phyloP scores from a whole-genome alignment of 1,140 invertebrate genomes.

The Pemphigus obesinymphae region DNA sequence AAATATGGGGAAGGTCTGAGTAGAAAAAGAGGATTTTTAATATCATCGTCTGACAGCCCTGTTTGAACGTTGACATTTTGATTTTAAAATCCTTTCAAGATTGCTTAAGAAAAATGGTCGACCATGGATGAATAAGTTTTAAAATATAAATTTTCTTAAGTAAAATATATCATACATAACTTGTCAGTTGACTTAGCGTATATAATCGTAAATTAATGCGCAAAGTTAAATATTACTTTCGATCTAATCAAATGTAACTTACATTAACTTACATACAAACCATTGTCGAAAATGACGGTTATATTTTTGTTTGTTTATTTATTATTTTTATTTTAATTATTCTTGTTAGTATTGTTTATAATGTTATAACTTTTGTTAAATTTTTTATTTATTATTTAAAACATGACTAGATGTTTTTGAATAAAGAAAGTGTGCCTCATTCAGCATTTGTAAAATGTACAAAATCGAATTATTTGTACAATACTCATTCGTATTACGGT shows the following conservation, averaged over 20 bases:
- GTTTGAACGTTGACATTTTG: conserved; percentile 9
- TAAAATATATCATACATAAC: neutral
- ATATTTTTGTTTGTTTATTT: too few relatives aligned
- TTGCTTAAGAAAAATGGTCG: neutral
- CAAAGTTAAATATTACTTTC: neutral
- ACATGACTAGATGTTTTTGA: neutral
- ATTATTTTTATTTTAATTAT: too few relatives aligned
- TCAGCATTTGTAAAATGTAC: neutral
- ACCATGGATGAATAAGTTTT: neutral
- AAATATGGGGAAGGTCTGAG: neutral
- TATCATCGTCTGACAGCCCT: neutral
- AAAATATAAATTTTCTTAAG: neutral
- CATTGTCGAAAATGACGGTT: neutral
- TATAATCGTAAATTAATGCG: neutral
- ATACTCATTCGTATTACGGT: too few relatives aligned
- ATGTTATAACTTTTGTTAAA: neutral
- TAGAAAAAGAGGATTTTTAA: neutral
- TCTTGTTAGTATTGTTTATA: neutral
- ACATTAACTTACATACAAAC: too few relatives aligned
- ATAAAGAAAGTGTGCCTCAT: neutral
- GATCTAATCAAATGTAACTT: neutral
- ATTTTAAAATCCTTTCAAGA: neutral
- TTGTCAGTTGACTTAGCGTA: neutral
- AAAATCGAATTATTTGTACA: neutral
- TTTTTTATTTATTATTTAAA: neutral